These are phyloP conservation scores for Pseudanteris insignis DNA, from an alignment of 2,888 invertebrate species.

Conservation along the genomic window DNA sequence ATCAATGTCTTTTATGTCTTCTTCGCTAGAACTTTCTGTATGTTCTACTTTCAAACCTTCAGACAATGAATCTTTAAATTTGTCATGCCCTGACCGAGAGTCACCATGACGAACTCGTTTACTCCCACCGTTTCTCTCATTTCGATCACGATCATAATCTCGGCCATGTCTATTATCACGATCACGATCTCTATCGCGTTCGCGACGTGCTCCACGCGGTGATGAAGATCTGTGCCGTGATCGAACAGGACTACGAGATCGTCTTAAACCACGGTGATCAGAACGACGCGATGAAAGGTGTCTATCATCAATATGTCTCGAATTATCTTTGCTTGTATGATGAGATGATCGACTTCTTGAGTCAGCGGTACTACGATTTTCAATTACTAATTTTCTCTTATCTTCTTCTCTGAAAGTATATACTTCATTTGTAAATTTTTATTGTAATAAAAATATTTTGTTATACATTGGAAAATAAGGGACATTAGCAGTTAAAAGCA, in stretches of 20 bases:
- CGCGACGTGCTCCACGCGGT: conserved; percentile 24
- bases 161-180: conserved; percentile 46
- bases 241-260: conserved; percentile 59
- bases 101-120: conserved; percentile 54
- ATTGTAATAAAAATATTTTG: conserved; percentile 13
- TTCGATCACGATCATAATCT: conserved; percentile 63
- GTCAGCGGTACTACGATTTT: conserved; percentile 54
- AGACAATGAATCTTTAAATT: conserved; percentile 77
- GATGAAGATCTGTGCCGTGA: conserved; percentile 33
- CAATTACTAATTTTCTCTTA: conserved; percentile 50
- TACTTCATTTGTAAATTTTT: conserved; percentile 1
- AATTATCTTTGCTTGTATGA: conserved; percentile 59
- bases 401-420: conserved; percentile 58
- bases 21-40: conserved; percentile 76
- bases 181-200: conserved; percentile 26
- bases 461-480: too few species aligned
- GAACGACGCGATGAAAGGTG: conserved; percentile 56
- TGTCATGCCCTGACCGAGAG: conserved; percentile 62
- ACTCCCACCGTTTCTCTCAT: conserved; percentile 63
- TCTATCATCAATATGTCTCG: conserved; percentile 56
- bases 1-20: conserved; percentile 75
- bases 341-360: conserved; percentile 44
- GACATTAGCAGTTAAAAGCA: too few species aligned
- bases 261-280: conserved; percentile 57
- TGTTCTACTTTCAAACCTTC: conserved; percentile 78